Evolutionary conservation across 2,113 vertebrate genomes (phyloP).

Genomic region (Porphyrio hochstetteri): DNA sequence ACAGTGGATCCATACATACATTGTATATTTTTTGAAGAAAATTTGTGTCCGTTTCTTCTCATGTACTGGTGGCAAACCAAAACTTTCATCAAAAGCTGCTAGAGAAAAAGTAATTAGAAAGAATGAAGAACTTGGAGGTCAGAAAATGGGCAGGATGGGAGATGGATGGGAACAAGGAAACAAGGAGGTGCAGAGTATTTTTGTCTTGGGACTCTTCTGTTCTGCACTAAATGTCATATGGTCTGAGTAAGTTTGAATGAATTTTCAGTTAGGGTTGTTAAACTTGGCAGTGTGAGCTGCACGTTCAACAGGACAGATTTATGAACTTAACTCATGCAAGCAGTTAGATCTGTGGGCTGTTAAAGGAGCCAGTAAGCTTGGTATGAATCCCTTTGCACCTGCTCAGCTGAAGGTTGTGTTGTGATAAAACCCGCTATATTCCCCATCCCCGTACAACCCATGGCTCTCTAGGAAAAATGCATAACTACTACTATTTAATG

Average conservation of each 20-base stretch:
- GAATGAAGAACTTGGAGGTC: background rate
- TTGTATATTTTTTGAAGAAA: background rate
- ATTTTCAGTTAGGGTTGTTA: constrained; percentile 9
- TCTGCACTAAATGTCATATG: background rate
- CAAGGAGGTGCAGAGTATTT: background rate
- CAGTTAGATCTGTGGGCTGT: background rate
- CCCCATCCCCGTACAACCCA: background rate
- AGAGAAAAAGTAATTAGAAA: background rate
- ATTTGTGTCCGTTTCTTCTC: background rate
- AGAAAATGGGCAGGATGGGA: background rate
- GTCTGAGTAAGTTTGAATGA: background rate
- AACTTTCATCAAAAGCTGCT: background rate
- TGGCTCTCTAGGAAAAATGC: background rate
- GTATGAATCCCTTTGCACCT: background rate
- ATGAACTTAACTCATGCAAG: background rate
- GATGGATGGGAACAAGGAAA: background rate
- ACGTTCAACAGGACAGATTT: background rate
- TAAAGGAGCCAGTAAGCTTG: background rate
- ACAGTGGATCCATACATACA: background rate
- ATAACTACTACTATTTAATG: background rate
- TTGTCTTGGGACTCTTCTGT: background rate
- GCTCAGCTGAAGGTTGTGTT: background rate
- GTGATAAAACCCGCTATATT: background rate
- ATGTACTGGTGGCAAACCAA: background rate
- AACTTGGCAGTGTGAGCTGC: background rate